Percentiles rank a stretch among this genome's conserved stretches.
Evolutionary conservation across 2,888 invertebrate species (phyloP).

Genomic region (Orthosia cruda): DNA sequence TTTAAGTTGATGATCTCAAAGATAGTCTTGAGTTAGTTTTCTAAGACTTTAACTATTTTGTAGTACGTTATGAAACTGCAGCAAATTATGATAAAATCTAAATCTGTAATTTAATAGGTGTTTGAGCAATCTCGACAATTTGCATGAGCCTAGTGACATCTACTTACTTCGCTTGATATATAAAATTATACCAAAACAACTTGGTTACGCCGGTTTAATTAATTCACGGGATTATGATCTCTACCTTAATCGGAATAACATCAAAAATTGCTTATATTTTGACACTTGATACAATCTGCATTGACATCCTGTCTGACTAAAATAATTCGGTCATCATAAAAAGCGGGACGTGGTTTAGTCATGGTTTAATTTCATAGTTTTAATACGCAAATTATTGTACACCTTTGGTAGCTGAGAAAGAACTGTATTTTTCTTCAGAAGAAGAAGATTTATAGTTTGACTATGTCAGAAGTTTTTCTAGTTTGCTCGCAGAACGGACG

Average conservation of each 20-base stretch:
- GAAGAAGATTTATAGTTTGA: no score
- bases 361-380: constrained; percentile 4
- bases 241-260: constrained; percentile 39
- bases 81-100: constrained; percentile 67
- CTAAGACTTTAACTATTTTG: constrained; percentile 23
- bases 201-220: constrained; percentile 47
- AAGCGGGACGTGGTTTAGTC: constrained; percentile 9
- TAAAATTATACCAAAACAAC: constrained; percentile 51
- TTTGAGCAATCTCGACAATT: constrained; percentile 61
- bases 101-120: constrained; percentile 62
- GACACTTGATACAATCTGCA: constrained; percentile 19
- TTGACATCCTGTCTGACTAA: constrained; percentile 45
- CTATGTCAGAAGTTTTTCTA: no score
- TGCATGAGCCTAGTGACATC: constrained; percentile 52
- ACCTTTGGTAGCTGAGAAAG: neutral
- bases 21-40: neutral
- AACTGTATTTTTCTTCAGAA: neutral
- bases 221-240: constrained; percentile 49
- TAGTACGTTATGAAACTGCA: constrained; percentile 53
- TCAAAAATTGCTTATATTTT: constrained; percentile 39
- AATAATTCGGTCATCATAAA: constrained; percentile 43
- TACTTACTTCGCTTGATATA: constrained; percentile 37
- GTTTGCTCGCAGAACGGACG: no score
- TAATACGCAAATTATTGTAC: neutral
- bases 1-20: constrained; percentile 14